Percentiles rank a stretch among this genome's conserved stretches.
phyloP scores from a whole-genome alignment of 2,113 vertebrate species.

The Taxidea taxus region DNA sequence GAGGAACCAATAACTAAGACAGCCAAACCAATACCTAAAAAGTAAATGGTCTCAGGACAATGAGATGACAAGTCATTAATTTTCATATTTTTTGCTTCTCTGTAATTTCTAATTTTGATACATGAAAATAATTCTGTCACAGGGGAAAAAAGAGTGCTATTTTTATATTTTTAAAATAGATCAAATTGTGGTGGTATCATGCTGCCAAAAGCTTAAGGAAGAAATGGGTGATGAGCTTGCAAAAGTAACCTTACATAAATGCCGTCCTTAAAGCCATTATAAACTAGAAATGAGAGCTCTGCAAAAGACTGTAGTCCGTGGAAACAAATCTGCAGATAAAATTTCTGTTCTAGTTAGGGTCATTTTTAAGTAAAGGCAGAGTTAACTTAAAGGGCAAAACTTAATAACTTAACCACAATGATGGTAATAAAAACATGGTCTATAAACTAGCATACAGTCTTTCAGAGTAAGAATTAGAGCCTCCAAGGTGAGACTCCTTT shows the following conservation, averaged over 20 bases:
- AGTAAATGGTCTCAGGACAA: background rate
- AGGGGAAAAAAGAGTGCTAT: background rate
- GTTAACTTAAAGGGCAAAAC: background rate
- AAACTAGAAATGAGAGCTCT: background rate
- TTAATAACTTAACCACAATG: background rate
- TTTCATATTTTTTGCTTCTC: background rate
- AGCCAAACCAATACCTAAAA: background rate
- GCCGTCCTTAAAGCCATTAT: background rate
- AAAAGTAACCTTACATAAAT: background rate
- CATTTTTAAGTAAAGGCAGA: background rate
- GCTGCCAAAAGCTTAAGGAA: background rate
- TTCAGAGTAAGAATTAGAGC: background rate
- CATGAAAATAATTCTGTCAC: background rate
- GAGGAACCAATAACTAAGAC: background rate
- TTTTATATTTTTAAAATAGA: conserved; percentile 7
- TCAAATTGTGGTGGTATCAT: background rate
- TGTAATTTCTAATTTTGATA: background rate
- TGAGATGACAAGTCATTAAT: background rate
- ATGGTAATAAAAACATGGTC: background rate
- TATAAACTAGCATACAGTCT: background rate
- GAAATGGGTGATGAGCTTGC: background rate
- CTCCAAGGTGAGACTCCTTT: background rate
- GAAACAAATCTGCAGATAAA: conserved; percentile 22
- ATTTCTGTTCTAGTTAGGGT: background rate
- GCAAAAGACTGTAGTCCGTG: background rate